Conservation (phyloP, 2,797 vertebrate genomes). For the Enteromius anoplus region DNA sequence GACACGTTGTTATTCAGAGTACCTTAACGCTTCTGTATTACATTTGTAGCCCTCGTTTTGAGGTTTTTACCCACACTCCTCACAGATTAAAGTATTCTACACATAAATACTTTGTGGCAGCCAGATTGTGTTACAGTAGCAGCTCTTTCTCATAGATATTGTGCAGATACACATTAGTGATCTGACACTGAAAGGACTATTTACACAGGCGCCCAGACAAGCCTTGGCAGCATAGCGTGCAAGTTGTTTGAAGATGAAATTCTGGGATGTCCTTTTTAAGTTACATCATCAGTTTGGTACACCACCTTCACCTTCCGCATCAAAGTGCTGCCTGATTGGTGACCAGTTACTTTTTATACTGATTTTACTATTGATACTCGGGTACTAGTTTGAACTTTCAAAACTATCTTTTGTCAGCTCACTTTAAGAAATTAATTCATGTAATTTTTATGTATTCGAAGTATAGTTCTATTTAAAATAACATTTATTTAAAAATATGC, state of each 20-base stretch:
- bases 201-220: slow-evolving; percentile 5
- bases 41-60: slow-evolving; percentile 3
- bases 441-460: too few relatives aligned
- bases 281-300: slow-evolving; percentile 16
- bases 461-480: too few relatives aligned
- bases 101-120: slow-evolving; percentile 2
- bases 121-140: background rate
- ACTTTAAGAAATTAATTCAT: background rate
- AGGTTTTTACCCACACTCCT: background rate
- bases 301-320: background rate
- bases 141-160: slow-evolving; percentile 15
- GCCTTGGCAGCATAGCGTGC: background rate
- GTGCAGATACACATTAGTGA: slow-evolving; percentile 1
- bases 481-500: too few relatives aligned
- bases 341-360: background rate
- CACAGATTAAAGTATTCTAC: background rate
- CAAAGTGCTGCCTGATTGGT: background rate
- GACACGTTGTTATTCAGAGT: slow-evolving; percentile 19
- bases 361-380: background rate
- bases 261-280: slow-evolving; percentile 13
- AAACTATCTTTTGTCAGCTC: background rate
- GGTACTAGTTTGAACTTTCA: background rate
- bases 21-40: background rate
- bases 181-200: slow-evolving; percentile 17
- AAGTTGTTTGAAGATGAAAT: slow-evolving; percentile 20